These are phyloP conservation scores for Conops quadrifasciatus DNA, from an alignment of 2,888 invertebrate species.

Conservation along the genomic window DNA sequence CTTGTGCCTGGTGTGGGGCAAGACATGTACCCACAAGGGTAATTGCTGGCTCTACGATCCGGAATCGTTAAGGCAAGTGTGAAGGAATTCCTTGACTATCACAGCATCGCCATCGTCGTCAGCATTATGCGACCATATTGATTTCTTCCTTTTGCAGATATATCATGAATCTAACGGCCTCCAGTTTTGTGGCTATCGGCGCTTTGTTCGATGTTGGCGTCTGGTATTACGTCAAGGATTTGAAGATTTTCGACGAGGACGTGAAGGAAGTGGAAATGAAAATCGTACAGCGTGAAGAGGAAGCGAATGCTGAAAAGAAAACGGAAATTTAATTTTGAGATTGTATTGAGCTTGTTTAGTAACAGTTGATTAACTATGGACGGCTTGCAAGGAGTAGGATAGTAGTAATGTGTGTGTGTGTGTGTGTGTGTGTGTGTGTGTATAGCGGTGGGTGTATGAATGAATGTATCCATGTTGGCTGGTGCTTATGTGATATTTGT, in stretches of 20 bases:
- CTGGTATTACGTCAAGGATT: slow-evolving; percentile 75
- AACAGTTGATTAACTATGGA: background rate
- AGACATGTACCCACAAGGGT: slow-evolving; percentile 74
- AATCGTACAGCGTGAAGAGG: slow-evolving; percentile 61
- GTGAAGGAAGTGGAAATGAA: slow-evolving; percentile 61
- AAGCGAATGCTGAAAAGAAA: slow-evolving; percentile 58
- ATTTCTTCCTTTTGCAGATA: slow-evolving; percentile 62
- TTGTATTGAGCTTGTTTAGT: slow-evolving; percentile 15
- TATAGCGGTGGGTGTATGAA: background rate
- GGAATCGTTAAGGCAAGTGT: slow-evolving; percentile 66
- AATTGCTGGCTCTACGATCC: slow-evolving; percentile 81
- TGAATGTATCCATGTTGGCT: background rate
- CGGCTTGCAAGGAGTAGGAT: background rate
- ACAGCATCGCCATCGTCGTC: background rate
- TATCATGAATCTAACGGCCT: slow-evolving; percentile 73
- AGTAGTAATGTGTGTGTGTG: slow-evolving; percentile 1
- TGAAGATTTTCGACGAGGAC: slow-evolving; percentile 76
- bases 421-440: background rate
- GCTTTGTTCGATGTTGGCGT: slow-evolving; percentile 73
- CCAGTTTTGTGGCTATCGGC: slow-evolving; percentile 72
- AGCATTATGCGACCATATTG: no score
- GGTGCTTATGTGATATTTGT: background rate
- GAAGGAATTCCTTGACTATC: background rate
- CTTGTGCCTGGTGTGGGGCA: slow-evolving; percentile 78
- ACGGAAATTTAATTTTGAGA: slow-evolving; percentile 53